Evolutionary conservation across 2,797 vertebrate species (phyloP).

Genomic region (Apogon talboti): DNA sequence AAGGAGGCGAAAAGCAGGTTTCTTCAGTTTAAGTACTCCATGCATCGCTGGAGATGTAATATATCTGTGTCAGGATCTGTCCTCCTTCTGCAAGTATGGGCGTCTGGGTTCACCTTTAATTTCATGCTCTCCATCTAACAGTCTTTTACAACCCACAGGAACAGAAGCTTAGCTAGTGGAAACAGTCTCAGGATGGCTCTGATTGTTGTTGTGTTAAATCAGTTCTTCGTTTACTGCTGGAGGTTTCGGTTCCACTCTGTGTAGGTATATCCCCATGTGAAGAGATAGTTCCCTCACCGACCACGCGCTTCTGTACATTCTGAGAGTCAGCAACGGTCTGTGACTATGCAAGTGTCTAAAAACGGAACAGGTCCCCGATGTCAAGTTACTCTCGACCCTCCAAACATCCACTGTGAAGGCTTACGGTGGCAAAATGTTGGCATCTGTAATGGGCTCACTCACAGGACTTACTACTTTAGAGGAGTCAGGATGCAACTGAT

Average conservation of each 20-base stretch:
- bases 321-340: slow-evolving; percentile 36
- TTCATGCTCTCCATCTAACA: slow-evolving; percentile 37
- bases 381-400: slow-evolving; percentile 68
- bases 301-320: slow-evolving; percentile 9
- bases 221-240: slow-evolving; percentile 43
- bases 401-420: slow-evolving; percentile 57
- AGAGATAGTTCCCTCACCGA: slow-evolving; percentile 28
- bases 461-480: slow-evolving; percentile 70
- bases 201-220: slow-evolving; percentile 47
- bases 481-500: slow-evolving; percentile 77
- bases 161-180: slow-evolving; percentile 14
- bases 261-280: slow-evolving; percentile 57
- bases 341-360: slow-evolving; percentile 69
- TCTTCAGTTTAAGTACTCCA: slow-evolving; percentile 29
- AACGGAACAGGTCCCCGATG: slow-evolving; percentile 64
- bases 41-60: slow-evolving; percentile 56
- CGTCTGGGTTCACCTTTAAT: slow-evolving; percentile 28
- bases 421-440: slow-evolving; percentile 67
- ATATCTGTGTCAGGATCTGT: slow-evolving; percentile 59
- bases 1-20: slow-evolving; percentile 55
- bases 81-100: slow-evolving; percentile 41
- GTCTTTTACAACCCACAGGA: slow-evolving; percentile 33
- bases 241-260: slow-evolving; percentile 38
- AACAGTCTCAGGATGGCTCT: slow-evolving; percentile 44
- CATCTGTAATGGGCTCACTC: slow-evolving; percentile 74